Base-by-base conservation (phyloP, 2,888 invertebrate genomes). In the Nebria brevicollis region DNA sequence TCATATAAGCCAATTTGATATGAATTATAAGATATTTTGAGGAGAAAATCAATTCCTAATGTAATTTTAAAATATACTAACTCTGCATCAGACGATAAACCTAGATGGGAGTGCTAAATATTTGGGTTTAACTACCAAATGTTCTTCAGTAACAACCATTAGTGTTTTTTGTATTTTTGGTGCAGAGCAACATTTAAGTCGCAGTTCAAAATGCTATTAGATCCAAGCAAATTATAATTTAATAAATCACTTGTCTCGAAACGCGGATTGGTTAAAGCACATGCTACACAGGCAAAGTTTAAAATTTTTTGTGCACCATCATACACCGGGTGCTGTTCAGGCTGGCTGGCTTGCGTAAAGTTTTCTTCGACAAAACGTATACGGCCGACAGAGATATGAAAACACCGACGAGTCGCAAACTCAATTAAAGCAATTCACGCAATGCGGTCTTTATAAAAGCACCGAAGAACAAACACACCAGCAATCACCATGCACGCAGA, bases 341-440 rank as follows among this genome's bases (percentile, higher is more conserved):
- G 26, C 25, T 70, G 26, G 6, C 13, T 20, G 25, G 66, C 15
- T 15, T 66, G 26, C 25, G 70, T 70, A 34, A 70, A 70, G 70
- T 70, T 70, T 70, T 66, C 15, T 72, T 82, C 82, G 81, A 81
- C 82, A 75, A 83, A 82, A 34, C 5, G 34, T 34, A 34, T 83
- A 83, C 82, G 77, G 77, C 82, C 25, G n/a, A n/a, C 73, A 65
- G 73, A 82, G 82, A 83, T 83, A 82, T 82, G 83, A 83, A 83
- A 79, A 84, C 80, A 82, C 83, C 81, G 79, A 84, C 83, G 82
- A 82, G 81, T 83, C 83, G 81, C 82, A 84, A 84, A 84, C 84
- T 83, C 84, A 84, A 84, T 84, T 84, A 84, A 83, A 82, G 68
- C 83, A 82, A 83, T 83, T 83, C 83, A 82, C 83, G 84, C 81